A percentile compares a stretch with the other conserved stretches of the same genome.
Conservation (phyloP, 37 sponge, comb jelly and placozoan species). For the Corticium candelabrum region DNA sequence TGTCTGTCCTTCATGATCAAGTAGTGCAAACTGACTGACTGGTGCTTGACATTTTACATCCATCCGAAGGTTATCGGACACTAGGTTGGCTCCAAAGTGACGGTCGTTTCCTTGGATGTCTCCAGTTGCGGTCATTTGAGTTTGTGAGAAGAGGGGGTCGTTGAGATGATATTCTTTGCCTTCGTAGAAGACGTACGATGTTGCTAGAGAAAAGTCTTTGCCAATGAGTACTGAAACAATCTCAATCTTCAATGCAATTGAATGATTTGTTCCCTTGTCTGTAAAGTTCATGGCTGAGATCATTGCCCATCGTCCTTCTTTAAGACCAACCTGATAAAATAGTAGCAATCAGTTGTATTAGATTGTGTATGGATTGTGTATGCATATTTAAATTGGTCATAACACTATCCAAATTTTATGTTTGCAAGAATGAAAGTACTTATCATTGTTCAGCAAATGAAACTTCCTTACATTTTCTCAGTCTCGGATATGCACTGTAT, state of each 20-base stretch:
- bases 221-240: neutral
- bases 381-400: neutral
- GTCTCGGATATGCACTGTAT: too few relatives aligned
- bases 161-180: neutral
- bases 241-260: neutral
- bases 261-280: neutral
- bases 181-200: neutral
- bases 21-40: neutral
- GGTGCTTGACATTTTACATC: neutral
- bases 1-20: neutral
- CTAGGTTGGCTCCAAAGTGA: neutral
- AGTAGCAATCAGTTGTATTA: too few relatives aligned
- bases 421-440: too few relatives aligned
- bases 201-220: neutral
- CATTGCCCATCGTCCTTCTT: neutral
- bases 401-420: too few relatives aligned
- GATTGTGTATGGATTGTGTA: neutral
- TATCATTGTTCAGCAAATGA: too few relatives aligned
- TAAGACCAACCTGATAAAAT: neutral
- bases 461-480: too few relatives aligned
- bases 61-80: neutral
- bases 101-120: neutral
- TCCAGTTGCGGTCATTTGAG: neutral
- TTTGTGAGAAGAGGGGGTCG: neutral
- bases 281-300: neutral